Evolutionary conservation across 2,797 vertebrate species (phyloP).

Genomic region (Diplodus sargus): DNA sequence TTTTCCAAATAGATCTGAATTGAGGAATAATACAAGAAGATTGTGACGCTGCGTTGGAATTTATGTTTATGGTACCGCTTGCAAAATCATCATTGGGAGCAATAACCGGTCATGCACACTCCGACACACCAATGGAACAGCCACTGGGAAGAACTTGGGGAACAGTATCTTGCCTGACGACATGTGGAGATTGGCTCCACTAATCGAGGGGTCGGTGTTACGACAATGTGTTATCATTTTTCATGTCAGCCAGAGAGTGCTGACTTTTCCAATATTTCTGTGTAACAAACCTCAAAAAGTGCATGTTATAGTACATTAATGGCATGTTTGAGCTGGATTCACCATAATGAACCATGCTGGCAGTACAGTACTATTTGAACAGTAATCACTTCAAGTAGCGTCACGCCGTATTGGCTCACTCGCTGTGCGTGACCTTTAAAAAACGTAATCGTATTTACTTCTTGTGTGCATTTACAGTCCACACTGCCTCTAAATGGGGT

Average conservation of each 20-base stretch:
- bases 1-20: background rate
- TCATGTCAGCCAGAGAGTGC: too few relatives aligned
- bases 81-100: too few relatives aligned
- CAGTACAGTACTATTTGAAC: background rate
- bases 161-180: too few relatives aligned
- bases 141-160: too few relatives aligned
- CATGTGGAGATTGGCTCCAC: too few relatives aligned
- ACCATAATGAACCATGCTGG: background rate
- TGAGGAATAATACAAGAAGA: background rate
- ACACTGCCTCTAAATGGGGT: background rate
- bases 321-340: too few relatives aligned
- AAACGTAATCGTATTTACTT: conserved; percentile 5
- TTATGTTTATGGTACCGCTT: background rate
- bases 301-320: background rate
- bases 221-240: background rate
- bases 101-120: too few relatives aligned
- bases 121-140: too few relatives aligned
- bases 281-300: background rate
- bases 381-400: background rate
- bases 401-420: background rate
- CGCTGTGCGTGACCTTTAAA: conserved; percentile 14
- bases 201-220: too few relatives aligned
- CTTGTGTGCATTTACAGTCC: background rate
- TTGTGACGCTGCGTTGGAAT: background rate
- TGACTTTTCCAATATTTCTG: background rate